Evolutionary conservation across 2,888 invertebrate genomes (phyloP).

Genomic region (Coecobrya sp.): DNA sequence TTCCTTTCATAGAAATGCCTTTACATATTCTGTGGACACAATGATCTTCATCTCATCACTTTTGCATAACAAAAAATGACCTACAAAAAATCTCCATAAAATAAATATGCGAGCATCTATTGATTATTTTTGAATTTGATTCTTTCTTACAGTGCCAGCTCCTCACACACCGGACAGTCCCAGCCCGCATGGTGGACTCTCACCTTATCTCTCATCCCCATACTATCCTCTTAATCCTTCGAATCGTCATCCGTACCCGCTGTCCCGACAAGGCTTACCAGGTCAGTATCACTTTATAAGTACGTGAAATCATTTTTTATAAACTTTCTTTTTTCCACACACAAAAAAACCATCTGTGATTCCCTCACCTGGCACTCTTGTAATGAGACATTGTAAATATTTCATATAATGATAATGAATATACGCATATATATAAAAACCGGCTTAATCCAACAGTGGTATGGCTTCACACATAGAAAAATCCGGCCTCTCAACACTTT

Average conservation of each 20-base stretch:
- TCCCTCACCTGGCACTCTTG: background rate
- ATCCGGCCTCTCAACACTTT: slow-evolving; percentile 60
- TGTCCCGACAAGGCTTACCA: slow-evolving; percentile 86
- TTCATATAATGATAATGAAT: background rate
- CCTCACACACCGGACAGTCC: slow-evolving; percentile 87
- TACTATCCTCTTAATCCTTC: slow-evolving; percentile 86
- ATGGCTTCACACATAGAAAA: background rate
- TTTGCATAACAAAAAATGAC: background rate
- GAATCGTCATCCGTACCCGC: slow-evolving; percentile 86
- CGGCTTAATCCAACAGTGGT: background rate
- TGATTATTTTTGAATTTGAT: background rate
- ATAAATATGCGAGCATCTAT: background rate
- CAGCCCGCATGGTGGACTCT: slow-evolving; percentile 86
- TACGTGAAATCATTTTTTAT: background rate
- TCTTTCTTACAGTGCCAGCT: slow-evolving; percentile 87
- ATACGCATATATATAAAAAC: background rate
- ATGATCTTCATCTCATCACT: slow-evolving; percentile 7
- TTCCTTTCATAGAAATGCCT: background rate
- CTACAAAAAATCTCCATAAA: background rate
- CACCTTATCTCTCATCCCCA: slow-evolving; percentile 86
- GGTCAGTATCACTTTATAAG: slow-evolving; percentile 81
- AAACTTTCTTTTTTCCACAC: slow-evolving; percentile 32
- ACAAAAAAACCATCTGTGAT: slow-evolving; percentile 19
- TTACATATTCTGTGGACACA: background rate
- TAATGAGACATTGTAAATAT: background rate